A percentile compares a stretch with the other conserved stretches of the same genome.
Conservation (phyloP, 92 coral and sea anemone genomes). For the Bergia sp. region DNA sequence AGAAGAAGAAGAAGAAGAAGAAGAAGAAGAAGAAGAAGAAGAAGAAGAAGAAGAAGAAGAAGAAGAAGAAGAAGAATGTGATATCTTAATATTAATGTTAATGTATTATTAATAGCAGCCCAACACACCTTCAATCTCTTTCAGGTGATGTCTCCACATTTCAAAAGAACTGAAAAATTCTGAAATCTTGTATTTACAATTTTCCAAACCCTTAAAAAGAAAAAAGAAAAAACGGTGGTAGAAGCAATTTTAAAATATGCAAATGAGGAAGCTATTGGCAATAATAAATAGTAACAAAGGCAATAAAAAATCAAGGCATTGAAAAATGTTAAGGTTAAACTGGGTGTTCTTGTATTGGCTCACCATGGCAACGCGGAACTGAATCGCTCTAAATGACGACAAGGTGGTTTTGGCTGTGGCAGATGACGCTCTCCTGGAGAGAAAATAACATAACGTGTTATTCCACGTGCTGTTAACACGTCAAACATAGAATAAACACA, state of each 20-base stretch:
- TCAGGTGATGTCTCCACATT: conserved; percentile 80
- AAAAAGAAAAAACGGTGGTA: background rate
- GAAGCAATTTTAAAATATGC: background rate
- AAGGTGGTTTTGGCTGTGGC: conserved; percentile 41
- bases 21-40: too few relatives aligned
- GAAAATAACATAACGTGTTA: too few relatives aligned
- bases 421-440: conserved; percentile 61
- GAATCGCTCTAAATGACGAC: conserved; percentile 63
- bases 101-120: background rate
- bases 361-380: conserved; percentile 79
- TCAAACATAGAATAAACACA: background rate
- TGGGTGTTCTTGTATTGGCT: background rate
- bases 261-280: background rate
- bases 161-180: conserved; percentile 67
- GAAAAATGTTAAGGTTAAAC: background rate
- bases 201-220: conserved; percentile 58
- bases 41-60: too few relatives aligned
- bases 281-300: background rate
- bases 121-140: conserved; percentile 79
- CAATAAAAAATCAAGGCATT: too few relatives aligned
- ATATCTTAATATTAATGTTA: too few relatives aligned
- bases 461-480: background rate
- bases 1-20: too few relatives aligned
- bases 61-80: too few relatives aligned
- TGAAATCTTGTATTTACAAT: conserved; percentile 43